Percentiles rank a stretch among this genome's conserved stretches.
Conservation (phyloP, 2,888 invertebrate species). For the Caprella mutica region DNA sequence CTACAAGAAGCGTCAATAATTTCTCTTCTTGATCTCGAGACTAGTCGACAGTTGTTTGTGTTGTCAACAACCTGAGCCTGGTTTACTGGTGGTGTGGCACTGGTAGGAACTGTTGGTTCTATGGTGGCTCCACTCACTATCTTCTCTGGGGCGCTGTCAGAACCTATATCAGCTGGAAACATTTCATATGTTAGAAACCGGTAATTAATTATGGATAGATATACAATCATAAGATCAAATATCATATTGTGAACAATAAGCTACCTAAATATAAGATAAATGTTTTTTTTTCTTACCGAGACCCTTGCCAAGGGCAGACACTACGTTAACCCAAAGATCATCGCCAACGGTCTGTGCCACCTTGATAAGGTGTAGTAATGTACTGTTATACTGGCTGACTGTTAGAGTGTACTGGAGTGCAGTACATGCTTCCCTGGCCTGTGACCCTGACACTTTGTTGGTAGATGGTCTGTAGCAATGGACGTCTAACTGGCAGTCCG, state of each 20-base stretch:
- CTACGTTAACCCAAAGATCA: conserved; percentile 20
- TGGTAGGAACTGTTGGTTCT: too few species aligned
- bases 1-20: conserved; percentile 15
- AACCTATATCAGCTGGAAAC: too few species aligned
- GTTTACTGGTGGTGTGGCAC: too few species aligned
- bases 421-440: conserved; percentile 6
- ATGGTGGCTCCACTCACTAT: too few species aligned
- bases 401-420: conserved; percentile 1
- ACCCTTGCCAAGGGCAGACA: neutral
- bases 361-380: conserved; percentile 12
- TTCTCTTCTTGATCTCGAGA: conserved; percentile 10
- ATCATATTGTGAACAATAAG: too few species aligned
- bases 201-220: too few species aligned
- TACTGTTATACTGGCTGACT: neutral
- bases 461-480: conserved; percentile 7
- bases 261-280: too few species aligned
- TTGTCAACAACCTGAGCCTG: too few species aligned
- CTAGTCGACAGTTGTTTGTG: conserved; percentile 10
- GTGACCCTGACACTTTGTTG: neutral
- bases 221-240: too few species aligned
- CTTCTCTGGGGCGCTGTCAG: too few species aligned
- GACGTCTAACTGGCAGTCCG: conserved; percentile 12
- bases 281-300: too few species aligned
- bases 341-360: conserved; percentile 12
- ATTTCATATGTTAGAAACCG: too few species aligned